These are phyloP conservation scores for Oncorhynchus kisutch DNA, from an alignment of 2,113 vertebrate species.

Conservation along the genomic window DNA sequence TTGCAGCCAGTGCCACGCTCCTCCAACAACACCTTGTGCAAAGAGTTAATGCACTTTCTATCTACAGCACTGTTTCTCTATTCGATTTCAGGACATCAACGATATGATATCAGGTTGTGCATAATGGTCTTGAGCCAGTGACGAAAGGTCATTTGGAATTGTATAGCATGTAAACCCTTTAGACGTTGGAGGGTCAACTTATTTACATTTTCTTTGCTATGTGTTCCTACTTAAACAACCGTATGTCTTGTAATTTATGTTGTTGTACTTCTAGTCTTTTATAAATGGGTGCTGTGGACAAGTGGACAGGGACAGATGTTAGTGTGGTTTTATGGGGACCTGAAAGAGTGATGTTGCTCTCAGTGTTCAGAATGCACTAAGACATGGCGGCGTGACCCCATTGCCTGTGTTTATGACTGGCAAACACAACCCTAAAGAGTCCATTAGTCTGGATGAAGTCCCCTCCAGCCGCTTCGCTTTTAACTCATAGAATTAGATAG, in stretches of 20 bases:
- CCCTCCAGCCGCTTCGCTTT: slow-evolving; percentile 22
- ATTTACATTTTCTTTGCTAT: background rate
- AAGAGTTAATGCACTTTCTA: background rate
- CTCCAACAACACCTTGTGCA: background rate
- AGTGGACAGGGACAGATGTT: background rate
- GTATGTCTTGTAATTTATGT: background rate
- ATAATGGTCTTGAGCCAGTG: too few relatives aligned
- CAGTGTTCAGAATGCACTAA: slow-evolving; percentile 53
- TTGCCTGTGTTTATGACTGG: slow-evolving; percentile 62
- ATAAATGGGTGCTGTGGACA: background rate
- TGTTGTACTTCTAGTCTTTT: background rate
- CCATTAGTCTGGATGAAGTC: slow-evolving; percentile 49
- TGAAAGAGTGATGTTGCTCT: slow-evolving; percentile 10
- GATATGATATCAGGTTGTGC: too few relatives aligned
- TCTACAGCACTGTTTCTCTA: background rate
- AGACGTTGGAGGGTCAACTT: too few relatives aligned
- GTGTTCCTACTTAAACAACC: background rate
- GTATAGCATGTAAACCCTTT: too few relatives aligned
- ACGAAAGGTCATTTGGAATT: too few relatives aligned
- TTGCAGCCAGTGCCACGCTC: too few relatives aligned
- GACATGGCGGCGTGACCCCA: slow-evolving; percentile 67
- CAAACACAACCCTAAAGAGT: slow-evolving; percentile 67
- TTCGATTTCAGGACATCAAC: too few relatives aligned
- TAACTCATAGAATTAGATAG: slow-evolving; percentile 11
- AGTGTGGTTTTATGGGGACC: slow-evolving; percentile 4